Conservation (phyloP, 2,797 vertebrate genomes). For the Australoheros facetus region DNA sequence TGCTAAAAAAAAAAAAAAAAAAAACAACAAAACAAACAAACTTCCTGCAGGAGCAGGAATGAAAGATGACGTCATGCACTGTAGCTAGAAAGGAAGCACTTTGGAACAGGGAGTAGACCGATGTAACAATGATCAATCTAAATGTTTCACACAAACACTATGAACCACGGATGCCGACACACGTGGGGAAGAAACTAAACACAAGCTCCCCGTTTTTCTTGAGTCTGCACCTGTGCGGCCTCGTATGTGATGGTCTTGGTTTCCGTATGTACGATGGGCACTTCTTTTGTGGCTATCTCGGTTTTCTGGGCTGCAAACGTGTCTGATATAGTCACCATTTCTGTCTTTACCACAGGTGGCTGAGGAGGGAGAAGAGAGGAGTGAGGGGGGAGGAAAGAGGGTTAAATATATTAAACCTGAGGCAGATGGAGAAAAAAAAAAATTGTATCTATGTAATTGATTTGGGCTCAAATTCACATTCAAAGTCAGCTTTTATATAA, state of each 20-base stretch:
- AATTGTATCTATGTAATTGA: background rate
- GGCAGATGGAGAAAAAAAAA: constrained; percentile 40
- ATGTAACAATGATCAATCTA: background rate
- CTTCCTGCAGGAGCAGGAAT: constrained; percentile 22
- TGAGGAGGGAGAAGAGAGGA: constrained; percentile 70
- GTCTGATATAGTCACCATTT: constrained; percentile 99
- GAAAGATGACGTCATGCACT: constrained; percentile 31
- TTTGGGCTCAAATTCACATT: constrained; percentile 12
- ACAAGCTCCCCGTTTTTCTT: constrained; percentile 16
- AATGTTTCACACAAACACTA: constrained; percentile 9
- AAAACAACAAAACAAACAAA: background rate
- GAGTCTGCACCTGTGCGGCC: constrained; percentile 89
- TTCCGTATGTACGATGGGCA: constrained; percentile 99
- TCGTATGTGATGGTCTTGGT: constrained; percentile 99
- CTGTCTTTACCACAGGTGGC: constrained; percentile 99
- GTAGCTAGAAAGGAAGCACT: constrained; percentile 35
- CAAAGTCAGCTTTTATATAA: background rate
- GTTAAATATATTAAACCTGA: constrained; percentile 58
- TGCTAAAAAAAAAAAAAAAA: background rate
- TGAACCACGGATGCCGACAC: background rate
- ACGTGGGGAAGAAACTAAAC: background rate
- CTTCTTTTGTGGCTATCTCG: constrained; percentile 98
- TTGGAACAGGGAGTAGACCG: background rate
- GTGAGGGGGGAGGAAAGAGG: constrained; percentile 35
- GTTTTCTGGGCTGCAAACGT: constrained; percentile 93